Evolutionary conservation across 2,113 vertebrate species (phyloP).

Genomic region (Cheilinus undulatus): DNA sequence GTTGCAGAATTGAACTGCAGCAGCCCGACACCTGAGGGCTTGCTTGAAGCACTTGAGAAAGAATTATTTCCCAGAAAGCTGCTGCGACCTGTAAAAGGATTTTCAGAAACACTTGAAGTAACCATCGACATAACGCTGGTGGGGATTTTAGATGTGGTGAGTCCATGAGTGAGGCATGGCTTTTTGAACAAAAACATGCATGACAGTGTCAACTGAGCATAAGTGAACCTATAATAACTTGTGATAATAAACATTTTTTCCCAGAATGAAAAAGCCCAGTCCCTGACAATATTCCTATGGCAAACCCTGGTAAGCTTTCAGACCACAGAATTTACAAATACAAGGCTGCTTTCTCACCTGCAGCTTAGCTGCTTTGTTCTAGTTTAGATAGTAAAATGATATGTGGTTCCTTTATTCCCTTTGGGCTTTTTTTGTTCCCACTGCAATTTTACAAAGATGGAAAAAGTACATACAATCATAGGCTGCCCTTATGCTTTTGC

Average conservation of each 20-base stretch:
- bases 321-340: no score
- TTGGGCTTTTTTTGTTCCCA: no score
- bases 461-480: no score
- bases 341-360: no score
- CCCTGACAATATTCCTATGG: constrained; percentile 33
- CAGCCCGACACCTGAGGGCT: constrained; percentile 6
- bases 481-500: no score
- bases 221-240: background rate
- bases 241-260: background rate
- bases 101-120: background rate
- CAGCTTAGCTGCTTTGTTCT: no score
- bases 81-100: background rate
- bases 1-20: constrained; percentile 6
- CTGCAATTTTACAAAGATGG: no score
- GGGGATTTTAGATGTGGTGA: constrained; percentile 43
- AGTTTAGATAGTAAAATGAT: no score
- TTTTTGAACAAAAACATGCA: background rate
- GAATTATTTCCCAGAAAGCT: background rate
- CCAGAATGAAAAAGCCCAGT: background rate
- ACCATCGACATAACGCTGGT: background rate
- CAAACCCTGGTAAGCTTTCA: constrained; percentile 36
- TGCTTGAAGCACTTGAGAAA: background rate
- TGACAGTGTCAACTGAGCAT: background rate
- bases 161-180: background rate
- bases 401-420: no score